Base-by-base conservation (phyloP, 1,140 invertebrate species). In the Pachyrhynchus sulphureomaculatus region DNA sequence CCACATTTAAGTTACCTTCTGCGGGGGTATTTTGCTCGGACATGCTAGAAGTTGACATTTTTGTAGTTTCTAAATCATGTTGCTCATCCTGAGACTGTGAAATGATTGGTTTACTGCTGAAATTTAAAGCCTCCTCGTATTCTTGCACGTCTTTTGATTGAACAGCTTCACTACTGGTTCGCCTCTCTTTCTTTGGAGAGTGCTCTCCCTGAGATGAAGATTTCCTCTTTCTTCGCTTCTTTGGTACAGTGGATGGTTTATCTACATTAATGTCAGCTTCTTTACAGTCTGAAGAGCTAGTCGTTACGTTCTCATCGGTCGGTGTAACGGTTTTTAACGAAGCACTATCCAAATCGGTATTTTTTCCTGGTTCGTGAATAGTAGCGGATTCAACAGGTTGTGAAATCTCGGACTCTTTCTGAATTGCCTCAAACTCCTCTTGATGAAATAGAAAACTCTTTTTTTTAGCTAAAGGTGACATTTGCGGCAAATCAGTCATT, bases 391-490 rank as follows among this genome's bases (percentile, higher is more conserved):
- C 41, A 18, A 4, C 3, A 18, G 4, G 21, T n/a, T 18, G 41
- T 44, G 12, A 18, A 21, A 18, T n/a, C 5, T 26, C 21, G 9
- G 18, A 10, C 4, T 32, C 32, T 18, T 13, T 49, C 2, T 49
- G 23, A 6, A 12, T 17, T 13, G 4, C 13, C 4, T 39, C 37
- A 44, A 44, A 18, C 2, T 41, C 37, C 45, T 49, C 44, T 15
- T 66, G 18, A 6, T 59, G 42, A 54, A 65, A 60, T n/a, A 33
- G 26, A 44, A 62, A 62, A 18, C 21, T 62, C 34, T 62, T 62
- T 44, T 62, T 62, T 21, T 62, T 62, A 10, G 60, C 52, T 18
- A 62, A 44, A 15, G 60, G 60, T 9, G 60, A 62, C 60, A 62
- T 62, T 9, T 32, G 33, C 4, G 59, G 59, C 12, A 48, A 17